Evolutionary conservation across 2,888 invertebrate genomes (phyloP), one percentile per base, ranked within the genome.

Genomic region (Brenthis hecate): DNA sequence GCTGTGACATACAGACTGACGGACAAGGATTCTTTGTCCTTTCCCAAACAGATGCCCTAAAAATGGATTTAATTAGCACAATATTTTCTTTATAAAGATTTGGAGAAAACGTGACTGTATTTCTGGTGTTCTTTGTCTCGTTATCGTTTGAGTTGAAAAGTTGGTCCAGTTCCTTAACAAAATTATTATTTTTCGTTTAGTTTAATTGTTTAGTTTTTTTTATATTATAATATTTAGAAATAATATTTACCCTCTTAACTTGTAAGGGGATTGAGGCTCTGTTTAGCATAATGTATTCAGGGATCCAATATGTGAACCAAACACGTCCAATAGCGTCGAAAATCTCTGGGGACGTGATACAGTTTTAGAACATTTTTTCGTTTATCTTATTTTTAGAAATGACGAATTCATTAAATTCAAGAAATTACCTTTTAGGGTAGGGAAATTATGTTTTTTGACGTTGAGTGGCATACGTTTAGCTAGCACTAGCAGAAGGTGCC

Each of bases 251-350:
- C 69, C 70, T 74, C 72, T 73, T 70, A 74, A 68, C 73, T 72
- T 73, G 36, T 43, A 69, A 71, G 68, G 71, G 71, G 71, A 73
- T 75, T 72, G 72, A 71, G 76, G 68, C 72, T 72, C 68, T 66
- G 74, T 65, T 77, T 76, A 74, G 74, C 75, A 76, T 77, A 77
- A 76, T 76, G 71, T 77, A 77, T 77, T 76, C 77, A 73, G 76
- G 76, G 76, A 76, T 74, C 73, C 76, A 75, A 76, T 75, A 76
- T 77, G 75, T 73, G 76, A 74, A 75, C 73, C 72, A 72, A 73
- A 74, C 72, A 68, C 68, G 70, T 65, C 73, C 71, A 73, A 73
- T 73, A 71, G 73, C 71, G 70, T 57, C 61, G 69, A 72, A 75
- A 73, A 72, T 73, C 72, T 68, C 69, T 3, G 36, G 65, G 68